Percentiles rank a stretch among this genome's conserved stretches.
phyloP scores from a whole-genome alignment of 2,888 invertebrate species.

The Chromoteleia sp. region DNA sequence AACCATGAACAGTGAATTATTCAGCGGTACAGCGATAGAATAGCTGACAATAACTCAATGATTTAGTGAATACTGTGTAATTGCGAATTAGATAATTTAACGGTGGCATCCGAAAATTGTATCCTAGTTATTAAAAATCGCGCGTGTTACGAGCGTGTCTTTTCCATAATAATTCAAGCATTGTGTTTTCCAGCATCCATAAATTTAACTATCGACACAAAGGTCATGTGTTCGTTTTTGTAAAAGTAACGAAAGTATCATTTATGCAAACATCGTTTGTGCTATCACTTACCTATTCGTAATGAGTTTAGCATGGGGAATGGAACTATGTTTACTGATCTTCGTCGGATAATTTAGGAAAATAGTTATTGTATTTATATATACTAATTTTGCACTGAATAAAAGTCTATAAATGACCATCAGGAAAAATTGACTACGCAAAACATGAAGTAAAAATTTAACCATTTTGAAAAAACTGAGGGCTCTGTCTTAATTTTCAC shows the following conservation, averaged over 20 bases:
- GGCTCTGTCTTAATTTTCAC: too few species aligned
- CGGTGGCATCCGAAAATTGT: slow-evolving; percentile 13
- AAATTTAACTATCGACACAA: slow-evolving; percentile 44
- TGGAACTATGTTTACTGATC: slow-evolving; percentile 39
- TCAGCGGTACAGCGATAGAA: not conserved
- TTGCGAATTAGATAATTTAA: slow-evolving; percentile 13
- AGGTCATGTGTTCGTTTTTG: slow-evolving; percentile 29
- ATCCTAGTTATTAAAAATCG: slow-evolving; percentile 20
- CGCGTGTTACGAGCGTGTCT: slow-evolving; percentile 10
- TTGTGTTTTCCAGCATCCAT: slow-evolving; percentile 22
- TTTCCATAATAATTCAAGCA: slow-evolving; percentile 51
- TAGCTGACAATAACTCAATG: slow-evolving; percentile 18
- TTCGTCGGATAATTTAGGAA: slow-evolving; percentile 25
- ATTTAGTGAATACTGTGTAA: slow-evolving; percentile 24
- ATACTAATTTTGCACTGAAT: not conserved
- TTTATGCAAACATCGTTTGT: slow-evolving; percentile 50
- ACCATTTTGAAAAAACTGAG: too few species aligned
- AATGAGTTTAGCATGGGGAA: slow-evolving; percentile 34
- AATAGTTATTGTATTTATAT: not conserved
- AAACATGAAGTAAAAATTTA: too few species aligned
- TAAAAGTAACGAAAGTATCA: slow-evolving; percentile 43
- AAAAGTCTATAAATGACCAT: slow-evolving; percentile 2
- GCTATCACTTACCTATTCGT: slow-evolving; percentile 30
- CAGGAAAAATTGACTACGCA: too few species aligned
- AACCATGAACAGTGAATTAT: slow-evolving; percentile 3